Evolutionary conservation across 2,797 vertebrate genomes (phyloP).

Genomic region (Nyctalus aviator): DNA sequence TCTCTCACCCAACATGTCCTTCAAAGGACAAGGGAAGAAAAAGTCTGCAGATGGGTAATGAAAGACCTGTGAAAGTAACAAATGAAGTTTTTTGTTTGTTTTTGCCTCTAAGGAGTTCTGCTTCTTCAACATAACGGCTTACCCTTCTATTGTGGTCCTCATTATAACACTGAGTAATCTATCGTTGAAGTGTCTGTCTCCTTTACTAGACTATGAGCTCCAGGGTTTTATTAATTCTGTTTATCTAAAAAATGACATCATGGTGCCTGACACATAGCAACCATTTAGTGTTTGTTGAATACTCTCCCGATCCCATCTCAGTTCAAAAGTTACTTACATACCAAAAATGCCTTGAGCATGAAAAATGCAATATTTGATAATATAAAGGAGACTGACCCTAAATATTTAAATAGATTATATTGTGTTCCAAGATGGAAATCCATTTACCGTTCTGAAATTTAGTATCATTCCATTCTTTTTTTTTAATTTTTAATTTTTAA

Average conservation of each 20-base stretch:
- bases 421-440: constrained; percentile 1
- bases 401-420: not conserved
- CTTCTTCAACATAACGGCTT: constrained; percentile 13
- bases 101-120: not conserved
- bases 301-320: not conserved
- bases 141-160: constrained; percentile 5
- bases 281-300: constrained; percentile 35
- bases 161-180: not conserved
- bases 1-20: not conserved
- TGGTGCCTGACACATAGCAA: not conserved
- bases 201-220: not conserved
- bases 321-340: not conserved
- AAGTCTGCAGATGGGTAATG: not conserved
- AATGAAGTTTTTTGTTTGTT: not conserved
- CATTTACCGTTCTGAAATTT: not conserved
- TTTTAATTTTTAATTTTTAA: no score
- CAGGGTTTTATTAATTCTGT: constrained; percentile 54
- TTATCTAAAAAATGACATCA: not conserved
- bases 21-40: constrained; percentile 28
- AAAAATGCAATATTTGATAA: not conserved
- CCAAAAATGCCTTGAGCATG: not conserved
- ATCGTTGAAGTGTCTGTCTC: not conserved
- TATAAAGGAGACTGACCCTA: not conserved
- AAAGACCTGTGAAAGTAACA: not conserved
- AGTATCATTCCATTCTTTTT: not conserved